Evolutionary conservation across 1,140 invertebrate genomes (phyloP), one percentile per base, ranked within the genome.

Genomic region (Aphaenogaster rudis): DNA sequence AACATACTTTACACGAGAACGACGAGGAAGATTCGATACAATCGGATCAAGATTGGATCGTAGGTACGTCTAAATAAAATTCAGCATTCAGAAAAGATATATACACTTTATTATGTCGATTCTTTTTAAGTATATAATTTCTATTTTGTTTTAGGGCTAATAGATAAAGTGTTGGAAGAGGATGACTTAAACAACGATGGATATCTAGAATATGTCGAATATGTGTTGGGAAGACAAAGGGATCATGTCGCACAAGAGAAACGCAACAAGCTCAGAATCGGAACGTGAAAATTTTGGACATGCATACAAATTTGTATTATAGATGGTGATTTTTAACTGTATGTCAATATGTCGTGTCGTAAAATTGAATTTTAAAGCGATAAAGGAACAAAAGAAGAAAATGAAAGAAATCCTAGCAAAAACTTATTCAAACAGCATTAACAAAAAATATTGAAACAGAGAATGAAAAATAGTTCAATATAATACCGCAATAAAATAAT

Each of bases 131-230:
- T 33, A 50, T 17, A 50, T 11, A 39, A 84, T 48, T 80, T 69
- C 28, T 96, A 0, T 54, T 64, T 6, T 78, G 96, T 21, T 95
- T 17, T 66, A 98, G 98, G 97, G 86, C 93, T 98, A 48, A 97
- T 98, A 85, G 98, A 99, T 91, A 96, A 96, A 91, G 97, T 98
- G 2, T 92, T 99, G 28, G 95, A 95, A 79, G 97, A 97, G 88
- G 98, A 98, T 92, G 98, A 99, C 93, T 93, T 96, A 9, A 96
- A 99, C 93, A 96, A 97, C 15, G 98, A 99, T 94, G 98, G 98
- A 0, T 98, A 97, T 92, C 95, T 99, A 52, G 98, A 96, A 82
- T 99, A 98, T 93, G 94, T 96, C 3, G 98, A 99, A 94, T 98
- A 97, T 92, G 96, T 97, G 0, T 87, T 96, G 4, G 96, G 96